Evolutionary conservation across 2,797 vertebrate species (phyloP).

Genomic region (Poecilia velifera): DNA sequence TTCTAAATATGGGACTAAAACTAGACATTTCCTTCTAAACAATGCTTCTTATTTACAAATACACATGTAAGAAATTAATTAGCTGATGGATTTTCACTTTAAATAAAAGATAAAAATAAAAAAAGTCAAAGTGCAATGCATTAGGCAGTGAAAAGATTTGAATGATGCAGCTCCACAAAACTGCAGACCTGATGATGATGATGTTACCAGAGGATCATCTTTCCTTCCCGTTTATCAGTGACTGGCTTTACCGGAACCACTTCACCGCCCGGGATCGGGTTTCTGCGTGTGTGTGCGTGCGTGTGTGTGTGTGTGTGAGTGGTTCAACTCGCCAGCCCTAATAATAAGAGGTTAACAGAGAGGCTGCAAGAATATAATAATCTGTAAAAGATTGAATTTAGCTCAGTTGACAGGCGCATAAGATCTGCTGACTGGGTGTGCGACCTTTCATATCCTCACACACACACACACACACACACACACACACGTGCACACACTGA

Average conservation of each 20-base stretch:
- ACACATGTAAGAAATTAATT: slow-evolving; percentile 53
- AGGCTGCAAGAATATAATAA: slow-evolving; percentile 64
- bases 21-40: not conserved
- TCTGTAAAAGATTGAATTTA: slow-evolving; percentile 78
- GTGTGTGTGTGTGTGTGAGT: slow-evolving; percentile 11
- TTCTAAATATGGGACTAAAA: not conserved
- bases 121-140: slow-evolving; percentile 55
- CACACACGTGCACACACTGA: slow-evolving; percentile 39
- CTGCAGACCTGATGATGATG: slow-evolving; percentile 70
- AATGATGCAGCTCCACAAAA: slow-evolving; percentile 51
- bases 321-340: slow-evolving; percentile 51
- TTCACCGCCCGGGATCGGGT: slow-evolving; percentile 62
- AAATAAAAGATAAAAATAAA: slow-evolving; percentile 45
- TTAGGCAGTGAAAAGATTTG: slow-evolving; percentile 39
- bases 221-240: slow-evolving; percentile 77
- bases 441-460: slow-evolving; percentile 55
- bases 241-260: slow-evolving; percentile 70
- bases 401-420: slow-evolving; percentile 64
- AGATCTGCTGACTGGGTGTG: slow-evolving; percentile 71
- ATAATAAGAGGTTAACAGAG: slow-evolving; percentile 71
- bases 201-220: slow-evolving; percentile 75
- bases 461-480: slow-evolving; percentile 26
- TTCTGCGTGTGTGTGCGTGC: slow-evolving; percentile 40
- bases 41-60: slow-evolving; percentile 39
- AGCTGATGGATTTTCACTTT: slow-evolving; percentile 31